Base-by-base conservation (phyloP, 53 echinoderm and acorn worm genomes). In the Hippasteria phrygiana region DNA sequence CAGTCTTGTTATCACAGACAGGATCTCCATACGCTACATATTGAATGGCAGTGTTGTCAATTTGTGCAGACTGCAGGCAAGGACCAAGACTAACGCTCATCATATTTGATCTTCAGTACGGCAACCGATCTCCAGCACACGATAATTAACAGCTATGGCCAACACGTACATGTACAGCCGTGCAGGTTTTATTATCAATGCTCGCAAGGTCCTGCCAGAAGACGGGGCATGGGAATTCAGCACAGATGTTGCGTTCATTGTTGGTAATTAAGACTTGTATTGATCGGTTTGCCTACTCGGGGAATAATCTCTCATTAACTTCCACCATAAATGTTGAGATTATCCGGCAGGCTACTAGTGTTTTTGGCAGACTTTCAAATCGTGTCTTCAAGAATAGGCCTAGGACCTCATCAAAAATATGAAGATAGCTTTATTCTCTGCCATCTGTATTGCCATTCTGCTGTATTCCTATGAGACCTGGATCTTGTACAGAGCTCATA, bases 401-500 rank as follows among this genome's bases (percentile, higher is more conserved):
- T 16, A 31, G 65, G 31, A 65, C 29, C 29, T 28, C 34, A 48
- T 14, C 32, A 65, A 28, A 0, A 28, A 11, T 31, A 65, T 31
- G 5, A 65, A 32, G 65, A 3, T 28, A 31, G 64, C 64, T 64
- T 8, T 59, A 7, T 59, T 9, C 59, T 59, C 59, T 59, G 59
- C 59, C 59, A 59, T 18, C 9, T 59, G 59, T 18, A 59, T 59
- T 18, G 6, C 59, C 24, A 24, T 3, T 0, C 32, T 2, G 65
- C 65, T 65, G 34, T 65, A 65, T 65, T 27, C 28, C 65, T 65
- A 31, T 29, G 65, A 65, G 65, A 31, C 65, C 65, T 65, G 32
- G 65, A 29, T 11, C 65, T 28, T 5, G 4, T 65, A 59, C 59
- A 59, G 59, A 59, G 59, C 59, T 11, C 46, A 45, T 45, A 45